Evolutionary conservation across 2,888 invertebrate species (phyloP), one percentile per base, ranked within the genome.

Genomic region (Oasisia sp.): DNA sequence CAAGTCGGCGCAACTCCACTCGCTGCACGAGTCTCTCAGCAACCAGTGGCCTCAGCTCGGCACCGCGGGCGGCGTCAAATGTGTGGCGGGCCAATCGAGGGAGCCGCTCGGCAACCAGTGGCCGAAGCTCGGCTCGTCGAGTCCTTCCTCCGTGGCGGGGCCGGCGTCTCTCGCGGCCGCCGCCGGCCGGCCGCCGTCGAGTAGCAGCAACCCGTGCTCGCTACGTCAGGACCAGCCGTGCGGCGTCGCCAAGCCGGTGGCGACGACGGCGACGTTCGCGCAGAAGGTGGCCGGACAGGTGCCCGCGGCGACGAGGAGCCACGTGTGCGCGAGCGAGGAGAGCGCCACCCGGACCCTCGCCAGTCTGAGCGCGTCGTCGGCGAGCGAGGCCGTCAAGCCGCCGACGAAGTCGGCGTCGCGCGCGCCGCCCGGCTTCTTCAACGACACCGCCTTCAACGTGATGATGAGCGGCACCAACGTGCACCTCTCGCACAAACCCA

Each of bases 361-460:
- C 74, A 74, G 74, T 74, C 74, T 74, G 74, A 74, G 74, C 7
- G 74, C 74, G 74, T 74, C 74, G 74, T 74, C 74, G 74, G 74
- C 74, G 74, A 19, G 74, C 27, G 74, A 74, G 74, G 74, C 27
- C 19, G 74, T 19, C 74, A 74, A 74, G 74, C 27, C 74, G 27
- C 74, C 74, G 27, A 74, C 74, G 27, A 74, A 14, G 74, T 14
- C 74, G 0, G 74, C 19, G 74, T 74, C 74, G 74, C 74, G 74
- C 19, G 74, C 27, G 27, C 74, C 74, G 74, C 74, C 74, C 74
- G 74, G 74, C 74, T 74, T 74, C 74, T 74, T 74, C 74, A 74
- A 74, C 74, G 74, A 74, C 74, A 74, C 74, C 74, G 74, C 74
- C 74, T 74, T 74, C 74, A 74, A 74, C 74, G 74, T 74, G 74